Base-by-base conservation (phyloP, 1,140 invertebrate genomes). In the Centruroides vittatus region DNA sequence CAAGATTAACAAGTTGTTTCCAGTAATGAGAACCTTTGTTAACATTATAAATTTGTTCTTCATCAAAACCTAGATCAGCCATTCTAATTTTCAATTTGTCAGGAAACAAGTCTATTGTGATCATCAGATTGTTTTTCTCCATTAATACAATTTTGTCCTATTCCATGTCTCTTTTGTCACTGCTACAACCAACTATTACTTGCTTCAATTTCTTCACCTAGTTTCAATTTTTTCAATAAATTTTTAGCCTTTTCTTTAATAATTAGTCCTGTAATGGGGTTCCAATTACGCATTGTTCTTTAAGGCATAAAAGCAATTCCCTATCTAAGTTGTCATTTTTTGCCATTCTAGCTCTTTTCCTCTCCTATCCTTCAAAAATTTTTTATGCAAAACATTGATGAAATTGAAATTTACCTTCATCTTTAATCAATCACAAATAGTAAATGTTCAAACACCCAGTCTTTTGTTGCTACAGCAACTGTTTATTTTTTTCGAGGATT, bases 31-130 rank as follows among this genome's bases (percentile, higher is more conserved):
- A 91, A 0, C 57, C 55, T 88, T 92, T 82, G 92, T 84, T 0
- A 92, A 86, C 0, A 88, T 92, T 0, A 91, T 85, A 72, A 91
- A 88, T 91, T 65, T 89, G 78, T 74, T 93, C 91, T 70, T 86
- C 89, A 35, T 52, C 50, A 49, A 35, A 47, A 63, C 51, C 58
- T 35, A 62, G 47, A 11, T 61, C 48, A 59, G 53, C 8, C 50
- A n/a, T 3, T n/a, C 5, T 3, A 13, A 51, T 51, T 13, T 51
- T 51, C 50, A 51, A 51, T 8, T 51, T 34, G 23, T 51, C 50
- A 6, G 3, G 50, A 51, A 51, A 41, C 41, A 41, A 8, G 5
- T 41, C 5, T 11, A 51, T 10, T 34, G 12, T 51, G 50, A 34
- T 51, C 50, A 3, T 3, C 5, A 13, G 50, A 51, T 51, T 4